Evolutionary conservation across 1,140 invertebrate genomes (phyloP).

Genomic region (Metopolophium dirhodum): DNA sequence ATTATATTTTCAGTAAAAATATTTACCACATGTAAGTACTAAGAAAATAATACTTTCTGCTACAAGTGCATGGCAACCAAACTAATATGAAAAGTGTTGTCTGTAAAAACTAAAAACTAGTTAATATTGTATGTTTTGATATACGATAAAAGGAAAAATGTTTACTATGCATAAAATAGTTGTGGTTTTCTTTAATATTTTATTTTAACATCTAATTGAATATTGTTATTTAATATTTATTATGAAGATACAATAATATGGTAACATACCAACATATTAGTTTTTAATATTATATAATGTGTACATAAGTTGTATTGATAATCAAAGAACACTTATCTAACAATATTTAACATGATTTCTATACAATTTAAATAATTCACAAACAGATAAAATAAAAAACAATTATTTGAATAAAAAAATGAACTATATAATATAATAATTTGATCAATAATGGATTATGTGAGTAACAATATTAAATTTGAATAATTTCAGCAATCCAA

Average conservation of each 20-base stretch:
- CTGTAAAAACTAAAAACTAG: neutral
- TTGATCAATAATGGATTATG: neutral
- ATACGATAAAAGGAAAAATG: neutral
- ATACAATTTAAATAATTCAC: conserved; percentile 36
- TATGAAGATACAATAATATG: neutral
- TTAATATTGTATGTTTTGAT: neutral
- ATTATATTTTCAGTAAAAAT: no score
- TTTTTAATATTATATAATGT: neutral
- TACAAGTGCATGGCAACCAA: no score
- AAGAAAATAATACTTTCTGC: no score
- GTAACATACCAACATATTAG: neutral
- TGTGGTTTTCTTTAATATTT: neutral
- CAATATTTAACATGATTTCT: conserved; percentile 25
- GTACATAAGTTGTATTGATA: neutral
- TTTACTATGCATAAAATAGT: neutral
- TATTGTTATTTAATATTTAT: neutral
- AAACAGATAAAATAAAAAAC: conserved; percentile 23
- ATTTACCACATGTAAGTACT: no score
- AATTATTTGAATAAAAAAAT: conserved; percentile 12
- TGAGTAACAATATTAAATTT: neutral
- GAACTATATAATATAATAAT: neutral
- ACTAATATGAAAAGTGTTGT: neutral
- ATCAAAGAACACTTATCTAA: neutral
- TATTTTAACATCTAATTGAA: neutral
- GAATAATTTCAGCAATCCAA: neutral